phyloP scores from a whole-genome alignment of 2,888 invertebrate genomes.

The Polymixis flavicincta region DNA sequence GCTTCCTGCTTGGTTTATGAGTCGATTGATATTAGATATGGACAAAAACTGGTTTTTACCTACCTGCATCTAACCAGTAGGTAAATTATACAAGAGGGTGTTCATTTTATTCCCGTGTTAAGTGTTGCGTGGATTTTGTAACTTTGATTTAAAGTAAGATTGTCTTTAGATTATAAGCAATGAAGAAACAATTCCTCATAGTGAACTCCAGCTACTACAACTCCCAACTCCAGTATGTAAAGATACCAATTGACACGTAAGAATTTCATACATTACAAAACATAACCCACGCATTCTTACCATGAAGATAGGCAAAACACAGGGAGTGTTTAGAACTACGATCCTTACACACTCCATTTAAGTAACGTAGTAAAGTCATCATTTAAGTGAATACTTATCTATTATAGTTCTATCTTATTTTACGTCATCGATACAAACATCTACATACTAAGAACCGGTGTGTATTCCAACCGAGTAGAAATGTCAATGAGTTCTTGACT shows the following conservation, averaged over 20 bases:
- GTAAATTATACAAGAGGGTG: conserved; percentile 68
- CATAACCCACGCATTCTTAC: too few species aligned
- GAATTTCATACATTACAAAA: background rate
- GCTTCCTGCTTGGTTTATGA: conserved; percentile 77
- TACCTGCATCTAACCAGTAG: conserved; percentile 72
- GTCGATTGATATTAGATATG: conserved; percentile 76
- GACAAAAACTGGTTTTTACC: conserved; percentile 72
- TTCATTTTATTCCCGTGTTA: conserved; percentile 69
- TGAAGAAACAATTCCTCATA: background rate
- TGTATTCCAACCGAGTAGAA: conserved; percentile 2
- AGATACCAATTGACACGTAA: background rate
- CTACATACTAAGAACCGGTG: conserved; percentile 15
- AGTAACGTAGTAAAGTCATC: too few species aligned
- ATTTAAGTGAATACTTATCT: too few species aligned
- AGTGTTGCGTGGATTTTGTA: conserved; percentile 44
- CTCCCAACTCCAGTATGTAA: too few species aligned
- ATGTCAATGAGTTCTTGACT: conserved; percentile 22
- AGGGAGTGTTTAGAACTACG: too few species aligned
- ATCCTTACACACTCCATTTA: too few species aligned
- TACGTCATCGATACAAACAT: background rate
- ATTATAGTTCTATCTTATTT: background rate
- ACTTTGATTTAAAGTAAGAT: conserved; percentile 24
- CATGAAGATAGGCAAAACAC: too few species aligned
- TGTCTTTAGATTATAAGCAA: background rate
- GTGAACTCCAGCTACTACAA: too few species aligned